Percentiles rank a stretch among this genome's conserved stretches.
Conservation (phyloP, 2,113 vertebrate genomes). For the Python bivittatus region DNA sequence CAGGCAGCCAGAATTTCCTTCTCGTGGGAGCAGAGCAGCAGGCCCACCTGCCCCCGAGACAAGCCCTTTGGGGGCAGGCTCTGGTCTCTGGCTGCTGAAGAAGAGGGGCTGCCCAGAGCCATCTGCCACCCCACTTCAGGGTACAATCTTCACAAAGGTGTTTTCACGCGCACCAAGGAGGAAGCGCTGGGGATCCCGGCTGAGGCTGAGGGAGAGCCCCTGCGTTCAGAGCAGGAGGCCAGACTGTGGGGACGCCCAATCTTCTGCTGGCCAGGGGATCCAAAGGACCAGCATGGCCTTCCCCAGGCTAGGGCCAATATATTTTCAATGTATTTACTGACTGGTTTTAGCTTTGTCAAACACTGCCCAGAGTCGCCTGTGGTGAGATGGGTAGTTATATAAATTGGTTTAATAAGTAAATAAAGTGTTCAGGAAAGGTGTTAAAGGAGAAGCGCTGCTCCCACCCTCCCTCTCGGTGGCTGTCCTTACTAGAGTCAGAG, state of each 20-base stretch:
- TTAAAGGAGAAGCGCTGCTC: not conserved
- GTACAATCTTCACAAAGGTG: not conserved
- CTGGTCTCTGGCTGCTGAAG: not conserved
- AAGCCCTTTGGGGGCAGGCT: not conserved
- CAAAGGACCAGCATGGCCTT: not conserved
- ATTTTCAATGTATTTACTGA: no score
- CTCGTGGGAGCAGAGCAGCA: slow-evolving; percentile 31
- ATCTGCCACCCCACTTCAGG: not conserved
- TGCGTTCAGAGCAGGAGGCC: no score
- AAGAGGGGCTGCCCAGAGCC: not conserved
- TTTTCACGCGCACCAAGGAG: not conserved
- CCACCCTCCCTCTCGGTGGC: not conserved
- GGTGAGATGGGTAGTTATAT: no score
- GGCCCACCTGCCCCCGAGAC: no score
- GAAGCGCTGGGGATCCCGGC: not conserved
- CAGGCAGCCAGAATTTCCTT: not conserved
- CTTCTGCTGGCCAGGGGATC: not conserved
- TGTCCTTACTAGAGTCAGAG: not conserved
- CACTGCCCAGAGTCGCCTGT: no score
- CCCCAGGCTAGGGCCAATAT: not conserved
- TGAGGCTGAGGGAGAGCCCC: not conserved
- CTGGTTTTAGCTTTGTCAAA: no score
- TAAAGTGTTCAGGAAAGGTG: not conserved
- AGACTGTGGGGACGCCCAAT: no score
- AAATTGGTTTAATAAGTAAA: no score